phyloP scores from a whole-genome alignment of 2,113 vertebrate species.

The Paedocypris sp. region DNA sequence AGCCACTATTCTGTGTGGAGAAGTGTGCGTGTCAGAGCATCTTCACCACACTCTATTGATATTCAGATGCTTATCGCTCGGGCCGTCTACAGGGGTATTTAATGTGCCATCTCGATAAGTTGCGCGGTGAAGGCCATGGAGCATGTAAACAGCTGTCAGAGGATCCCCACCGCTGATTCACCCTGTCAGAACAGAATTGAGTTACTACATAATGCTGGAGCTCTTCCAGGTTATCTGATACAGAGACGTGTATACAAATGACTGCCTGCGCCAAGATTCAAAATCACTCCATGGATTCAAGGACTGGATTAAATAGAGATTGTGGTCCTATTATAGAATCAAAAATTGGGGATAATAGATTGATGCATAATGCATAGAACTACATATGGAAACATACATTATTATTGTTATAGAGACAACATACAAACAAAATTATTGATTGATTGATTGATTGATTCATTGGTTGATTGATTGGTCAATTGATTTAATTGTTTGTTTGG shows the following conservation, averaged over 20 bases:
- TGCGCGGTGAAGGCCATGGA: conserved; percentile 14
- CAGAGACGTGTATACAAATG: conserved; percentile 26
- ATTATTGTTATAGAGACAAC: too few relatives aligned
- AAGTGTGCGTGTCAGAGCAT: conserved; percentile 8
- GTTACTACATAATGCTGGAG: conserved; percentile 40
- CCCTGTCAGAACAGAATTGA: conserved; percentile 37
- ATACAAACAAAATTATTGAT: too few relatives aligned
- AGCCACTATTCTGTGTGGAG: conserved; percentile 17
- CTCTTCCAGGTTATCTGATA: conserved; percentile 49
- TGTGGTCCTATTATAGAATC: not conserved
- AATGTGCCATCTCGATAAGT: conserved; percentile 29
- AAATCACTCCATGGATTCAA: conserved; percentile 4
- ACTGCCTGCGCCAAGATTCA: not conserved
- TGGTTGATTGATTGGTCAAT: too few relatives aligned
- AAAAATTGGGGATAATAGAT: too few relatives aligned
- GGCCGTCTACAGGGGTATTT: conserved; percentile 29
- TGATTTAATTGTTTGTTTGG: too few relatives aligned
- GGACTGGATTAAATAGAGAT: conserved; percentile 10
- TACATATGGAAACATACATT: too few relatives aligned
- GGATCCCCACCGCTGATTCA: conserved; percentile 18
- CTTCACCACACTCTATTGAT: conserved; percentile 33
- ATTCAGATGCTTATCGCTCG: conserved; percentile 39
- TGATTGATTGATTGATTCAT: too few relatives aligned
- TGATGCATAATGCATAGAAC: too few relatives aligned
- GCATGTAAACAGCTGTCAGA: conserved; percentile 48